Evolutionary conservation across 2,797 vertebrate genomes (phyloP).

Genomic region (Corythornis leucogaster): DNA sequence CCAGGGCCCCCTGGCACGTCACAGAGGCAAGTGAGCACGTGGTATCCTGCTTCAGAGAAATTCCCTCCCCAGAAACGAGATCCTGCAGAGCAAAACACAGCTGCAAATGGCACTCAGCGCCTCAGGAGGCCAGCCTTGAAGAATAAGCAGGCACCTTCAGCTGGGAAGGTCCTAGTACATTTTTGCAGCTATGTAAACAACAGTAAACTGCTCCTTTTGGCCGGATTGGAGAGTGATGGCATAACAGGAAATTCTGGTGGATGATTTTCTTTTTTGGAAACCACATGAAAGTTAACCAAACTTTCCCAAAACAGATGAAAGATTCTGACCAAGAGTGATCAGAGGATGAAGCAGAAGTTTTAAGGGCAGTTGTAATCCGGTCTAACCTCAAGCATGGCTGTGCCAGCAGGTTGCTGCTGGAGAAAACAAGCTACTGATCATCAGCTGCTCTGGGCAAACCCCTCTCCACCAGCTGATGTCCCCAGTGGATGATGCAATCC

Average conservation of each 20-base stretch:
- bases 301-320: constrained; percentile 68
- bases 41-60: constrained; percentile 52
- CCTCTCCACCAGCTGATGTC: not conserved
- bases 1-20: constrained; percentile 20
- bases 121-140: constrained; percentile 45
- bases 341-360: constrained; percentile 11
- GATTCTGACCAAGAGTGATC: constrained; percentile 32
- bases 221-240: constrained; percentile 29
- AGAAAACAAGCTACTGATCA: constrained; percentile 42
- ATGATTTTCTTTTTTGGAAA: constrained; percentile 65
- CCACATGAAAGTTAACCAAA: constrained; percentile 70
- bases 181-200: constrained; percentile 71
- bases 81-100: constrained; percentile 62
- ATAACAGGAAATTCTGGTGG: constrained; percentile 71
- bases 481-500: not conserved
- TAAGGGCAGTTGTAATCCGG: not conserved
- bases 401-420: not conserved
- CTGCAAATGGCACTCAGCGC: constrained; percentile 52
- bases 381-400: accelerated
- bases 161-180: constrained; percentile 58
- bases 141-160: constrained; percentile 68
- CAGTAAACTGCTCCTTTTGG: constrained; percentile 65
- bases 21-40: constrained; percentile 14
- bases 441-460: not conserved
- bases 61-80: constrained; percentile 58